These are phyloP conservation scores for Xiphophorus hellerii DNA, from an alignment of 2,113 vertebrate species.

Conservation along the genomic window DNA sequence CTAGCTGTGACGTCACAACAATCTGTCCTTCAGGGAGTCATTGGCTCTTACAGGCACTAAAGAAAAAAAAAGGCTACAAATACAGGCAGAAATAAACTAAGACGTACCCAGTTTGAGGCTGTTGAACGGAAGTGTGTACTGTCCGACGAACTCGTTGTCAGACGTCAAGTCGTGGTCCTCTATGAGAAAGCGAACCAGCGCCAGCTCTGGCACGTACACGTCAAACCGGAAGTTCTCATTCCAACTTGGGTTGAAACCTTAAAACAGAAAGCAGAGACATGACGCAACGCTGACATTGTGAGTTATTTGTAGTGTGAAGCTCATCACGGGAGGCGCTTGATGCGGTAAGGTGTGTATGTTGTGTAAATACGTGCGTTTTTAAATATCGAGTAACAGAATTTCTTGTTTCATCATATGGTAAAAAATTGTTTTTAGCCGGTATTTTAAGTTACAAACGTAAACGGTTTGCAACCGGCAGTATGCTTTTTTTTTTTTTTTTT, in stretches of 20 bases:
- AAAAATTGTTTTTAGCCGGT: no score
- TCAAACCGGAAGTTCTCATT: slow-evolving; percentile 88
- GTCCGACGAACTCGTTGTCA: slow-evolving; percentile 90
- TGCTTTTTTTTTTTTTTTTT: no score
- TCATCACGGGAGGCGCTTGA: neutral
- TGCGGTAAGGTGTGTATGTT: neutral
- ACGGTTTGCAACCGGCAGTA: no score
- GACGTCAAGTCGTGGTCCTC: slow-evolving; percentile 88
- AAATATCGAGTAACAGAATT: no score
- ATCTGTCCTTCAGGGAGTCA: no score
- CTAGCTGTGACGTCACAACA: neutral
- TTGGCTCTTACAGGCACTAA: no score
- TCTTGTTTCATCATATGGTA: no score
- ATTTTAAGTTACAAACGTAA: no score
- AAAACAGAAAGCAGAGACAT: neutral
- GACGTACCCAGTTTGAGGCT: slow-evolving; percentile 90
- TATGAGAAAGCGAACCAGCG: slow-evolving; percentile 89
- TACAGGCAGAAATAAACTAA: no score
- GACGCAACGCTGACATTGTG: neutral
- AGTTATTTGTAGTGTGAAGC: neutral
- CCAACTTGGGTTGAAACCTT: slow-evolving; percentile 92
- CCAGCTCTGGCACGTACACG: slow-evolving; percentile 87
- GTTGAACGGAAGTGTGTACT: slow-evolving; percentile 89
- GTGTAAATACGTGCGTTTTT: no score
- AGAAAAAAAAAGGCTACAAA: no score